Base-by-base conservation (phyloP, 2,888 invertebrate species). In the Drosophila limbata region DNA sequence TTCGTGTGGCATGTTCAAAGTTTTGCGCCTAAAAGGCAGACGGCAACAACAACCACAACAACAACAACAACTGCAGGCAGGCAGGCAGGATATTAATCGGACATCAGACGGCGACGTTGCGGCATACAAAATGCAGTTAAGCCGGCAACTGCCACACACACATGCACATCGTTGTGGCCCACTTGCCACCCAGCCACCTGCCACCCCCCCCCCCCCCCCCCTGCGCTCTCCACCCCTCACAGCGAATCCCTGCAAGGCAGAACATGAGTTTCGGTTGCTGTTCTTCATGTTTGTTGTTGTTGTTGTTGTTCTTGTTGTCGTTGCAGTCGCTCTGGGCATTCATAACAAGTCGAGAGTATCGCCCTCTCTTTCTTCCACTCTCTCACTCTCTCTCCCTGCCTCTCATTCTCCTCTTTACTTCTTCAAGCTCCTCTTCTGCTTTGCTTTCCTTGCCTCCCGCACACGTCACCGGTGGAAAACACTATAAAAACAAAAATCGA, bases 401-500 rank as follows among this genome's bases (percentile, higher is more conserved):
- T n/a, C 8, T 4, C 39, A 17, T 4, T 40, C 10, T 37, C 3
- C 48, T 13, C 4, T 10, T 19, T 17, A 0, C 33, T 13, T 13
- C 31, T 6, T 25, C 5, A 25, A 25, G 25, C 5, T 10, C 17
- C 19, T 42, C 42, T 9, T 8, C 17, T 19, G 10, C 17, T 19
- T 11, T 19, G 8, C 10, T 10, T n/a, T 2, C 45, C 21, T 21
- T 35, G 8, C 19, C n/a, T 4, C n/a, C 4, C 19, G 25, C 8
- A 13, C 55, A 66, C 52, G 42, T 60, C 50, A 51, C 44, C 69
- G 31, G 37, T 68, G 21, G 61, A 60, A 71, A 68, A 68, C 63
- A 60, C 57, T 68, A 68, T 61, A 59, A 25, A 67, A 63, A 69
- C 61, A 69, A 73, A 76, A 76, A 76, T 76, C 76, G 76, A 76